These are phyloP conservation scores for Alloplasta piceator DNA, from an alignment of 2,888 invertebrate species.

Conservation along the genomic window DNA sequence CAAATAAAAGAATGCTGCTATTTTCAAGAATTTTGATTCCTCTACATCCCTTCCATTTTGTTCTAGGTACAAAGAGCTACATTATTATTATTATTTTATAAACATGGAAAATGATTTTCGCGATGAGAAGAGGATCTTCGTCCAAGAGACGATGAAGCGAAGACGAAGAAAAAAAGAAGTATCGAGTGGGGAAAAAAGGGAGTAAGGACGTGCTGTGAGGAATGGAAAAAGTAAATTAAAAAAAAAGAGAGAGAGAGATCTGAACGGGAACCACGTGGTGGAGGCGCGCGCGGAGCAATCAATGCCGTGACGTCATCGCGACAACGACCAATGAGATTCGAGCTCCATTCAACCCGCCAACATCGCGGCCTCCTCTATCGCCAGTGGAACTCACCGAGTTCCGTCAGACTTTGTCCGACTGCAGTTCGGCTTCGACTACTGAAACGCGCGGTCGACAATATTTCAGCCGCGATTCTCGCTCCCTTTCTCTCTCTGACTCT, in stretches of 20 bases:
- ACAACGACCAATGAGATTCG: conserved; percentile 85
- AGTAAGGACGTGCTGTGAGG: background rate
- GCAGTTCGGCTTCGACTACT: conserved; percentile 82
- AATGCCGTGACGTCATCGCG: conserved; percentile 90
- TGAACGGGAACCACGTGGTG: conserved; percentile 80
- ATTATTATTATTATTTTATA: background rate
- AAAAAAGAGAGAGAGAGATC: conserved; percentile 10
- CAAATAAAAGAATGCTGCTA: background rate
- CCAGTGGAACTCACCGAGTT: conserved; percentile 80
- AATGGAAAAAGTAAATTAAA: conserved; percentile 2
- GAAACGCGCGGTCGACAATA: conserved; percentile 72
- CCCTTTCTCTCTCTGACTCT: conserved; percentile 8
- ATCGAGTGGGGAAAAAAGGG: conserved; percentile 10
- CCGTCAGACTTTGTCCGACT: conserved; percentile 81
- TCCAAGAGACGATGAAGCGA: background rate
- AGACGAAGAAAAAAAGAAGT: background rate
- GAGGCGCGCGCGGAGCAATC: conserved; percentile 86
- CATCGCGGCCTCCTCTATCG: conserved; percentile 73
- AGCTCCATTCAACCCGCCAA: conserved; percentile 88
- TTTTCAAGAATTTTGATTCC: too few species aligned
- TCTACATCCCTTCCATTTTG: too few species aligned
- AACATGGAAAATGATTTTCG: background rate
- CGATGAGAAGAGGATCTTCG: background rate
- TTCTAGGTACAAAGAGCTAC: too few species aligned
- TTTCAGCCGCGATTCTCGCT: conserved; percentile 31